phyloP scores from a whole-genome alignment of 2,797 vertebrate genomes.

The Pristis pectinata region DNA sequence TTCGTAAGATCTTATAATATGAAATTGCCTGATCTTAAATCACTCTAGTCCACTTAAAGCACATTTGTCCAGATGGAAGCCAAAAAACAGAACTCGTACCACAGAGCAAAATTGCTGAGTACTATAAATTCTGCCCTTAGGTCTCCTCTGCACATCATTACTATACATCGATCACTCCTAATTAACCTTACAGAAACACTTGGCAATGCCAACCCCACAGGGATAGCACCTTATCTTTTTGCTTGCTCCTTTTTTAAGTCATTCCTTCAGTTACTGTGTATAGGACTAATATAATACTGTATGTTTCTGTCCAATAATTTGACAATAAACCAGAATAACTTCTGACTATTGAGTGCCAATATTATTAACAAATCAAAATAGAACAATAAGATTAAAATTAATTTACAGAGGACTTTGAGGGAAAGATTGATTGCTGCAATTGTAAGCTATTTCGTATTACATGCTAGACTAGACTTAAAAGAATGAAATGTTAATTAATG shows the following conservation, averaged over 20 bases:
- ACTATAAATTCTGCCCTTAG: background rate
- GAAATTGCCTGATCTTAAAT: constrained; percentile 26
- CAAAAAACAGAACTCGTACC: background rate
- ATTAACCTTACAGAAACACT: constrained; percentile 33
- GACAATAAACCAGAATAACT: background rate
- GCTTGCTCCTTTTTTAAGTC: background rate
- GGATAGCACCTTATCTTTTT: background rate
- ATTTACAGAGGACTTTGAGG: background rate
- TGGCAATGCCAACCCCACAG: background rate
- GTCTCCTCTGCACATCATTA: background rate
- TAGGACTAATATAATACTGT: background rate
- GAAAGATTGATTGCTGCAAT: constrained; percentile 6
- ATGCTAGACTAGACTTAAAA: background rate
- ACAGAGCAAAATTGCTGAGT: background rate
- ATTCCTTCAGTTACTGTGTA: background rate
- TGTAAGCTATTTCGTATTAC: background rate
- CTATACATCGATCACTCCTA: background rate
- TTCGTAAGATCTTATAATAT: background rate
- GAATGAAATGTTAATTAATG: background rate
- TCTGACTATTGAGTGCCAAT: background rate
- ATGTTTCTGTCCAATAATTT: background rate
- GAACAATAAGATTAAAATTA: background rate
- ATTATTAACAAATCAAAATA: constrained; percentile 16
- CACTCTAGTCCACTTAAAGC: background rate
- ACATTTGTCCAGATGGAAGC: background rate